Conservation (phyloP, 2,888 invertebrate genomes). For the Drosophila neonasuta region DNA sequence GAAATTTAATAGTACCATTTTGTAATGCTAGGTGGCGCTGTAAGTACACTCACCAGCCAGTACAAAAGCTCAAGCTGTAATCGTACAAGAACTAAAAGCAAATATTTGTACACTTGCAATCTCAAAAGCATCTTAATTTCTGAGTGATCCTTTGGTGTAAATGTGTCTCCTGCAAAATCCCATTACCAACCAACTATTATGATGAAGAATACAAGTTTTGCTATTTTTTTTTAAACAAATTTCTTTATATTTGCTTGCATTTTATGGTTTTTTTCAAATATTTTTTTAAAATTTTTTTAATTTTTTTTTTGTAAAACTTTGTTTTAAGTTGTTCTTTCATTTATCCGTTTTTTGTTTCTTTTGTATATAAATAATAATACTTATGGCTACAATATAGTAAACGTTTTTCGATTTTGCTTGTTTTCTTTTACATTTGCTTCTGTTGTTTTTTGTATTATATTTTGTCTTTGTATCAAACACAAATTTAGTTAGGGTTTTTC, state of each 20-base stretch:
- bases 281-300: constrained; percentile 52
- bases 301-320: constrained; percentile 78
- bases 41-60: too few species aligned
- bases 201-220: constrained; percentile 18
- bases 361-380: constrained; percentile 81
- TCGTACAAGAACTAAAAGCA: too few species aligned
- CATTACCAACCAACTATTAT: neutral
- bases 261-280: constrained; percentile 56
- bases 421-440: constrained; percentile 28
- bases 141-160: too few species aligned
- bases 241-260: constrained; percentile 71
- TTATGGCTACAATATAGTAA: constrained; percentile 78
- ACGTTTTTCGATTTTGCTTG: constrained; percentile 67
- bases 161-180: neutral
- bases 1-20: too few species aligned
- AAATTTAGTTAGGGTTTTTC: constrained; percentile 35
- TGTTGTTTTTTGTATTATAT: constrained; percentile 23
- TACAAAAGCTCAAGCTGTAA: too few species aligned
- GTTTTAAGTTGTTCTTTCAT: constrained; percentile 76
- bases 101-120: too few species aligned
- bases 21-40: too few species aligned
- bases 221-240: constrained; percentile 75
- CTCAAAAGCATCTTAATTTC: too few species aligned
- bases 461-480: constrained; percentile 27
- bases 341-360: constrained; percentile 60